Evolutionary conservation across 1,140 invertebrate genomes (phyloP).

Genomic region (Panulirus ornatus): DNA sequence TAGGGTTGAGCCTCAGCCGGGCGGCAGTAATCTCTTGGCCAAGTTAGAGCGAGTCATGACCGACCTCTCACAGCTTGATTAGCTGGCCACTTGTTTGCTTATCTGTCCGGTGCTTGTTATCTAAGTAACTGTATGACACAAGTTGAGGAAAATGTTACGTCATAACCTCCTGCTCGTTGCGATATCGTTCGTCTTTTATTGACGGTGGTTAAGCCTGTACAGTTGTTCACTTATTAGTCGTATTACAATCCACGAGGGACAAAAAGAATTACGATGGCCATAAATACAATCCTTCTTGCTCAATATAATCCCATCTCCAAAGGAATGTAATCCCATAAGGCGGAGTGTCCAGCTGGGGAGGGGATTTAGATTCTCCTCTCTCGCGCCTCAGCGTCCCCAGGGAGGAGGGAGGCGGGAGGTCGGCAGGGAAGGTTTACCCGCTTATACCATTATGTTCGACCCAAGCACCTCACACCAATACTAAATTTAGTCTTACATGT

Average conservation of each 20-base stretch:
- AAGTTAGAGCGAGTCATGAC: background rate
- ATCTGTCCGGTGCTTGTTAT: too few species aligned
- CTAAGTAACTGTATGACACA: too few species aligned
- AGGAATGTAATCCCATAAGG: conserved; percentile 70
- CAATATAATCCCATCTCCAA: conserved; percentile 67
- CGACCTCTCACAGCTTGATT: background rate
- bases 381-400: conserved; percentile 47
- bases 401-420: conserved; percentile 31
- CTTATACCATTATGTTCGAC: conserved; percentile 62
- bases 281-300: conserved; percentile 64
- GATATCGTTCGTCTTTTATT: background rate
- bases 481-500: background rate
- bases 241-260: background rate
- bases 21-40: background rate
- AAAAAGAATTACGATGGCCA: conserved; percentile 19
- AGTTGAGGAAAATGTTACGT: too few species aligned
- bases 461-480: conserved; percentile 34
- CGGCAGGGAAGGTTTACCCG: conserved; percentile 56
- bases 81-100: background rate
- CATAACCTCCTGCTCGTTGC: too few species aligned
- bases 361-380: conserved; percentile 66
- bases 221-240: background rate
- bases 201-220: too few species aligned
- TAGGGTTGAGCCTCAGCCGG: background rate
- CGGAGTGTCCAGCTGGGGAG: conserved; percentile 59